A percentile compares a stretch with the other conserved stretches of the same genome.
Conservation (phyloP, 2,888 invertebrate species). For the Bombylius discolor region DNA sequence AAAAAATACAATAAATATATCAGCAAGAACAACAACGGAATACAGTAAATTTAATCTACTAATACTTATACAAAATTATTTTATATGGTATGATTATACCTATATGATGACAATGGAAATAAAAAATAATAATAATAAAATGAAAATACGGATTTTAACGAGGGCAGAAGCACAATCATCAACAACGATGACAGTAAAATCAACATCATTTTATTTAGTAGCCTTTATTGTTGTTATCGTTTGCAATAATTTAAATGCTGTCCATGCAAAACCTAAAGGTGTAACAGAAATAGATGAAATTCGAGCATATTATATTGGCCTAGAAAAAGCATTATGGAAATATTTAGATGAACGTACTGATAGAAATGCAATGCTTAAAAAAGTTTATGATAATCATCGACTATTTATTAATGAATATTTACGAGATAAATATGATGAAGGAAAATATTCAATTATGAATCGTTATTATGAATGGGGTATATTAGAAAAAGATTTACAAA, state of each 20-base stretch:
- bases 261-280: conserved; percentile 7
- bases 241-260: conserved; percentile 1
- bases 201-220: not conserved
- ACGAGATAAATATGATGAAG: conserved; percentile 15
- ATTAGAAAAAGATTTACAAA: conserved; percentile 45
- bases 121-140: no score
- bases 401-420: conserved; percentile 21
- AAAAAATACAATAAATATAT: no score
- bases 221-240: not conserved
- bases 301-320: conserved; percentile 43
- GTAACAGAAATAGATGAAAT: conserved; percentile 43
- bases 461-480: conserved; percentile 52
- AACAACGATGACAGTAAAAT: not conserved
- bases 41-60: no score
- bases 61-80: no score
- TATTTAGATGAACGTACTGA: conserved; percentile 23
- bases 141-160: not conserved
- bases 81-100: no score
- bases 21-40: no score
- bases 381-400: conserved; percentile 29
- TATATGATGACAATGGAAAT: no score
- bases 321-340: conserved; percentile 39
- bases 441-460: conserved; percentile 28
- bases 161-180: not conserved
- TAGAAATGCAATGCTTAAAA: conserved; percentile 24